Evolutionary conservation across 2,113 vertebrate genomes (phyloP).

Genomic region (Festucalex cinctus): DNA sequence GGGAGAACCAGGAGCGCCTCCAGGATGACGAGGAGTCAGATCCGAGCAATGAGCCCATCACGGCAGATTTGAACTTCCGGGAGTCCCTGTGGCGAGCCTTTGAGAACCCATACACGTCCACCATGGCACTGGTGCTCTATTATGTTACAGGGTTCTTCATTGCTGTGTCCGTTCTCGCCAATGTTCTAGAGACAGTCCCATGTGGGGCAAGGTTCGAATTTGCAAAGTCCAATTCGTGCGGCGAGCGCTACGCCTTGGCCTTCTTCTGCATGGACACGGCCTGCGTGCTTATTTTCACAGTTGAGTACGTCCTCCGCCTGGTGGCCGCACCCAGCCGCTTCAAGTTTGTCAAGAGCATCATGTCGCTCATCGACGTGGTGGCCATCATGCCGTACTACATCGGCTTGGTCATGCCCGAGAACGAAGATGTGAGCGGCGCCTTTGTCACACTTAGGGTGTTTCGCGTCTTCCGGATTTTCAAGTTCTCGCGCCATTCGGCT

Average conservation of each 20-base stretch:
- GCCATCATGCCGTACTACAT: slow-evolving; percentile 99
- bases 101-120: slow-evolving; percentile 97
- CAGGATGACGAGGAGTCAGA: slow-evolving; percentile 88
- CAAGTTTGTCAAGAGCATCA: slow-evolving; percentile 89
- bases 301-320: slow-evolving; percentile 91
- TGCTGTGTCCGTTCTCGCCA: slow-evolving; percentile 92
- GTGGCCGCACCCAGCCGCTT: slow-evolving; percentile 88
- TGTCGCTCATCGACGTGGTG: slow-evolving; percentile 96
- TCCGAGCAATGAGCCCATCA: slow-evolving; percentile 66
- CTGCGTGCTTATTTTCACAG: slow-evolving; percentile 97
- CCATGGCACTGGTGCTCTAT: slow-evolving; percentile 94
- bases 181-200: slow-evolving; percentile 93
- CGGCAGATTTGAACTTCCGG: slow-evolving; percentile 77
- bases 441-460: slow-evolving; percentile 96
- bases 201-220: slow-evolving; percentile 75
- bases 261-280: slow-evolving; percentile 98
- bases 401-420: slow-evolving; percentile 93
- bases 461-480: slow-evolving; percentile 96
- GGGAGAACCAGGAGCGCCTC: slow-evolving; percentile 90
- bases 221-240: slow-evolving; percentile 82
- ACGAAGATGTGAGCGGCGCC: slow-evolving; percentile 96
- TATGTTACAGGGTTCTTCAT: slow-evolving; percentile 99
- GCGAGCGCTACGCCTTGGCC: slow-evolving; percentile 88
- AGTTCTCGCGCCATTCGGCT: slow-evolving; percentile 96
- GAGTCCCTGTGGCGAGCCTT: slow-evolving; percentile 94